A percentile compares a stretch with the other conserved stretches of the same genome.
Evolutionary conservation across 1,140 invertebrate genomes (phyloP).

Genomic region (Dendroctonus ponderosae): DNA sequence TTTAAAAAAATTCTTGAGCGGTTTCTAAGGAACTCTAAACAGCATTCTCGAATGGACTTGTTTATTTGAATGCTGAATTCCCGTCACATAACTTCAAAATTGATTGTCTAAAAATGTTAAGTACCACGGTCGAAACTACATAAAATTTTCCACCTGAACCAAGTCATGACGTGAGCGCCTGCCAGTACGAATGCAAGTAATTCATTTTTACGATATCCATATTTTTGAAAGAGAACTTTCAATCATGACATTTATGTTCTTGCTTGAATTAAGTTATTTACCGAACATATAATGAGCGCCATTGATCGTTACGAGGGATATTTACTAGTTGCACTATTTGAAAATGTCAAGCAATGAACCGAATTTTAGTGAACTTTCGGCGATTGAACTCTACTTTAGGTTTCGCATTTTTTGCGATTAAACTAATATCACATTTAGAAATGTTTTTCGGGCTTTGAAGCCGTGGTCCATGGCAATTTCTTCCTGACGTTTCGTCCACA

Average conservation of each 20-base stretch:
- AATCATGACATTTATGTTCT: slow-evolving; percentile 29
- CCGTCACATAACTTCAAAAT: slow-evolving; percentile 20
- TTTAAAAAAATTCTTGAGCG: too few species aligned
- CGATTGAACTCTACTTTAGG: too few species aligned
- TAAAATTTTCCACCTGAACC: slow-evolving; percentile 30
- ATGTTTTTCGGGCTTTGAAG: too few species aligned
- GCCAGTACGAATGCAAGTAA: slow-evolving; percentile 21
- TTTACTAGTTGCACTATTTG: not conserved
- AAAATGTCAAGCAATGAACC: not conserved
- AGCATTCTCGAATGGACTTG: not conserved
- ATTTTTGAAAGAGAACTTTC: slow-evolving; percentile 29
- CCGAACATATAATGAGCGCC: slow-evolving; percentile 20
- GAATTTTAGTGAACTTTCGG: not conserved
- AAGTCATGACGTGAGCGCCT: slow-evolving; percentile 24
- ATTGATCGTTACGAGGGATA: slow-evolving; percentile 4
- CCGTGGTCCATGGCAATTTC: too few species aligned
- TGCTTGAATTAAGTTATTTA: slow-evolving; percentile 24
- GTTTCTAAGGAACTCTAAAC: too few species aligned
- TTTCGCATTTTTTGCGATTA: too few species aligned
- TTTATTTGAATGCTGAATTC: slow-evolving; percentile 13
- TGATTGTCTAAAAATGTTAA: slow-evolving; percentile 25
- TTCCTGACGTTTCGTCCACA: too few species aligned
- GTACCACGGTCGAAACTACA: slow-evolving; percentile 18
- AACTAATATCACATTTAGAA: too few species aligned
- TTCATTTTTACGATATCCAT: slow-evolving; percentile 32